Conservation (phyloP, 2,113 vertebrate species). For the Scopus umbretta region DNA sequence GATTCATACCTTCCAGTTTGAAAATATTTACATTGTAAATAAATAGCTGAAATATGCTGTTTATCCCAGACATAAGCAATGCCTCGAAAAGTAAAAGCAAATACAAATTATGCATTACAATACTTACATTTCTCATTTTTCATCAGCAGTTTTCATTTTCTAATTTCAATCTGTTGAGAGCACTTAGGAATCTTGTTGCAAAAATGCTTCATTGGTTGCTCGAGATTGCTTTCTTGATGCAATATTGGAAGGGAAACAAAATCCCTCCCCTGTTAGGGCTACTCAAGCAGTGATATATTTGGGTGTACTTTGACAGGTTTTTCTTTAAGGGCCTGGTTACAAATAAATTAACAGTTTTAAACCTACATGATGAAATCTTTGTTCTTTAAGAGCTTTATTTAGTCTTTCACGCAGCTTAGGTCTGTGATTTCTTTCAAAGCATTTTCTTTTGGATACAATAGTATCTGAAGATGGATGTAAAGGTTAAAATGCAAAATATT, state of each 20-base stretch:
- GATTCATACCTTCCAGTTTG: not conserved
- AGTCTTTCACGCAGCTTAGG: not conserved
- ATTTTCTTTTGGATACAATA: not conserved
- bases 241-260: not conserved
- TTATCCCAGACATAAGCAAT: not conserved
- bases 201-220: not conserved
- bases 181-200: not conserved
- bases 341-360: slow-evolving; percentile 30
- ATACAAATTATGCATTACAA: not conserved
- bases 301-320: not conserved
- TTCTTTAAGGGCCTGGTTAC: not conserved
- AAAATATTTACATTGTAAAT: not conserved
- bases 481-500: slow-evolving; percentile 12
- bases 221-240: not conserved
- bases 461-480: not conserved
- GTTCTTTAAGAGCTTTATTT: slow-evolving; percentile 9
- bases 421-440: not conserved
- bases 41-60: not conserved
- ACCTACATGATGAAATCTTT: not conserved
- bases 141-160: not conserved
- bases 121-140: not conserved
- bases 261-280: not conserved
- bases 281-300: not conserved
- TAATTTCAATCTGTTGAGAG: not conserved
- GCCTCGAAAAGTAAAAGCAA: not conserved